Evolutionary conservation across 1,140 invertebrate genomes (phyloP), one percentile per base, ranked within the genome.

Genomic region (Thereuonema tuberculata): DNA sequence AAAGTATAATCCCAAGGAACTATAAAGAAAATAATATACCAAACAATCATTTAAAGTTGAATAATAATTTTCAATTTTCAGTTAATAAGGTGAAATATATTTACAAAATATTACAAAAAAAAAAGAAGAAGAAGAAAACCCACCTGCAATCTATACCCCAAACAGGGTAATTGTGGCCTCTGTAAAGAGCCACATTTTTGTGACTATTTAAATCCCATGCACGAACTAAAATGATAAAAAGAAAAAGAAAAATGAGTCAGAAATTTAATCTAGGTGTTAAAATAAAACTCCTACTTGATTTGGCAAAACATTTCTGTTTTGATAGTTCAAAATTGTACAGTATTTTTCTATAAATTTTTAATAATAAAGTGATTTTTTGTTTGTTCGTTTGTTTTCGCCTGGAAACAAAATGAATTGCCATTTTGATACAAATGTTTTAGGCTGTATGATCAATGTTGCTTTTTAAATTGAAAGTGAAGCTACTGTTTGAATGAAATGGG

Each of bases 1-100:
- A 68, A 88, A 80, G 68, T 85, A 86, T 53, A 82, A 74, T 58
- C 82, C 82, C 66, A 83, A 81, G 62, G 80, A 80, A 71, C 85
- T 62, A 23, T 9, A 58, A 58, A 21, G 2, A 29, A 25, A 59
- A 37, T 9, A 37, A 37, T 9, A 37, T 37, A 47, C 12, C 14
- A 9, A 31, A 57, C 17, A 9, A 21, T 27, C 3, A 27, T n/a
- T 31, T 3, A 55, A 31, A 12, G 17, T n/a, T n/a, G n/a, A n/a
- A n/a, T n/a, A n/a, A n/a, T n/a, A n/a, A n/a, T n/a, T n/a, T n/a
- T n/a, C n/a, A n/a, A n/a, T n/a, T n/a, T n/a, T n/a, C n/a, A n/a
- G n/a, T n/a, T n/a, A n/a, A n/a, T n/a, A n/a, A n/a, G n/a, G n/a
- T n/a, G n/a, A n/a, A n/a, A n/a, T n/a, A n/a, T n/a, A n/a, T n/a